phyloP scores from a whole-genome alignment of 2,888 invertebrate species.

The Hipparchia sbordonii region DNA sequence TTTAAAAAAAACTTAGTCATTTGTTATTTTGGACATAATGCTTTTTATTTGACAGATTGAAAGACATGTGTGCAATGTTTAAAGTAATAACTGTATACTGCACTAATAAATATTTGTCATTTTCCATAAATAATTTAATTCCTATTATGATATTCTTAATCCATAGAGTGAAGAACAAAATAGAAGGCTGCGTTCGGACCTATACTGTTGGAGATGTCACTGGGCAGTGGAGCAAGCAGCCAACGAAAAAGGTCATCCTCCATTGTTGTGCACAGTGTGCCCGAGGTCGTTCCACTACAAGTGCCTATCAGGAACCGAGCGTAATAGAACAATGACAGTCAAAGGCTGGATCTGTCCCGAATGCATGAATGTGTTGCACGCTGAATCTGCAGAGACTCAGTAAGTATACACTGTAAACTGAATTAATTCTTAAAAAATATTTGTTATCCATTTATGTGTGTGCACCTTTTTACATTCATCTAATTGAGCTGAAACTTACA shows the following conservation, averaged over 20 bases:
- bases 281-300: constrained; percentile 92
- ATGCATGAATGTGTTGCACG: constrained; percentile 88
- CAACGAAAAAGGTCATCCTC: constrained; percentile 61
- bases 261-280: constrained; percentile 90
- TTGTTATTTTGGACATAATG: background rate
- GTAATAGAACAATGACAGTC: constrained; percentile 67
- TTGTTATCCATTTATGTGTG: no score
- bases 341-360: constrained; percentile 93
- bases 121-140: background rate
- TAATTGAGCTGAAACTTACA: no score
- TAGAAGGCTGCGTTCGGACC: constrained; percentile 82
- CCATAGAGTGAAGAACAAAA: constrained; percentile 49
- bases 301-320: constrained; percentile 84
- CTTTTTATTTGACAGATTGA: background rate
- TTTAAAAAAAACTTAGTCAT: background rate
- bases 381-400: constrained; percentile 88
- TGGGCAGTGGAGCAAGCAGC: constrained; percentile 83
- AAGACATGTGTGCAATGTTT: background rate
- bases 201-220: constrained; percentile 97
- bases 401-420: constrained; percentile 48
- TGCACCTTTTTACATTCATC: no score
- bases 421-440: no score
- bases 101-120: no score
- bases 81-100: no score
- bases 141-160: constrained; percentile 15